A percentile compares a stretch with the other conserved stretches of the same genome.
Conservation (phyloP, 1,140 invertebrate genomes). For the Lethocerus indicus region DNA sequence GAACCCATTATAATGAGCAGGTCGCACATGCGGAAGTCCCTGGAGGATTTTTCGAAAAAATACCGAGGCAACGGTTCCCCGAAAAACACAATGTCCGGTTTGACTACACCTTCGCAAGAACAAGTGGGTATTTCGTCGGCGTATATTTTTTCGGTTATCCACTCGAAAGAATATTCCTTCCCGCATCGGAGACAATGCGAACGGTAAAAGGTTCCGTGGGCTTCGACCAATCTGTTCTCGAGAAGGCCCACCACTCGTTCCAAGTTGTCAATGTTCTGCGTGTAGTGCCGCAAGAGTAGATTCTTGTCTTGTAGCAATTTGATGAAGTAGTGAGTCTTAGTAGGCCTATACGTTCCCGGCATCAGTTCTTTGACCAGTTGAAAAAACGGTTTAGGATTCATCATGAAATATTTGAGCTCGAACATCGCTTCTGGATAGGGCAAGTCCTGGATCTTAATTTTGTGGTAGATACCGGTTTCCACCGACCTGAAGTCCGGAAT, state of each 20-base stretch:
- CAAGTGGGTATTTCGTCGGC: conserved; percentile 1
- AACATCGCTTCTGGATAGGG: conserved; percentile 93
- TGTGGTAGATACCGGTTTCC: conserved; percentile 79
- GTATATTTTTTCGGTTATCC: conserved; percentile 45
- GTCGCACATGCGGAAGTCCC: conserved; percentile 78
- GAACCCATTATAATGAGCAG: conserved; percentile 90
- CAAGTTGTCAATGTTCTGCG: conserved; percentile 81
- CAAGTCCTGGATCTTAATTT: conserved; percentile 79
- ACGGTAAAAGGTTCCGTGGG: conserved; percentile 82
- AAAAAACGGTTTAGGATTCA: conserved; percentile 76
- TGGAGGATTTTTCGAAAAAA: conserved; percentile 43
- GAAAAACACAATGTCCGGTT: conserved; percentile 92
- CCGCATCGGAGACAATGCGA: conserved; percentile 71
- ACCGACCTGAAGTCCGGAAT: conserved; percentile 90
- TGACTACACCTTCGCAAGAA: conserved; percentile 53
- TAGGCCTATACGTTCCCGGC: conserved; percentile 66
- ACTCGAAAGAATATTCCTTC: conserved; percentile 56
- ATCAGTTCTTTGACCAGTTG: conserved; percentile 70
- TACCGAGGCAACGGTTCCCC: conserved; percentile 68
- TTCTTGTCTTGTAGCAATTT: conserved; percentile 63
- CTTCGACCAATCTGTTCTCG: conserved; percentile 74
- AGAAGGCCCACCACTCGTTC: conserved; percentile 67
- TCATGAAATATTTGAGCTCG: conserved; percentile 66
- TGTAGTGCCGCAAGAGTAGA: conserved; percentile 64
- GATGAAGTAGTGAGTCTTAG: conserved; percentile 70